Evolutionary conservation across 2,888 invertebrate species (phyloP).

Genomic region (Scaptomyza polygonia): DNA sequence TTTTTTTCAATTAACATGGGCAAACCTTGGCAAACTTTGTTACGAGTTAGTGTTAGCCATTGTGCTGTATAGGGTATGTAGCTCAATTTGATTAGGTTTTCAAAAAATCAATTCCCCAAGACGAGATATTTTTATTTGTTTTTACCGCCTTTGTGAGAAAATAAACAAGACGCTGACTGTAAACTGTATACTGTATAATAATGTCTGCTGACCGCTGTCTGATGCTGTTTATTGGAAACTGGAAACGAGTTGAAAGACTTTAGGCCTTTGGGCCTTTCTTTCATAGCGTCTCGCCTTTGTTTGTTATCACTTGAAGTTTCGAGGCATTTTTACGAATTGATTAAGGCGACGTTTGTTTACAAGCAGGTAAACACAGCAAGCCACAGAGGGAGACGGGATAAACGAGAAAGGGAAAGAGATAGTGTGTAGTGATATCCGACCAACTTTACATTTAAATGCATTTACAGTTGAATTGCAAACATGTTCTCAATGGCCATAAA

Average conservation of each 20-base stretch:
- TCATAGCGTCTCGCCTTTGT: constrained; percentile 74
- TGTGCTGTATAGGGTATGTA: constrained; percentile 31
- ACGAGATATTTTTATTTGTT: constrained; percentile 56
- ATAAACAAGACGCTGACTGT: constrained; percentile 55
- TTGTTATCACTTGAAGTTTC: constrained; percentile 73
- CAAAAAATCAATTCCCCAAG: constrained; percentile 72
- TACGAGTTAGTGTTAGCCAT: neutral
- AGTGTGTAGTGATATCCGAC: constrained; percentile 6
- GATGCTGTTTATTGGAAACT: constrained; percentile 48
- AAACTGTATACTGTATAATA: constrained; percentile 2
- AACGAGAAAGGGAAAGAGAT: neutral
- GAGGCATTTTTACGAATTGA: constrained; percentile 71
- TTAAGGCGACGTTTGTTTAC: constrained; percentile 76
- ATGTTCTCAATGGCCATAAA: constrained; percentile 52
- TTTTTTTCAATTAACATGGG: no score
- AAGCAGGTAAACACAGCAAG: constrained; percentile 73
- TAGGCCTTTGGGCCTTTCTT: constrained; percentile 54
- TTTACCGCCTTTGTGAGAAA: constrained; percentile 77
- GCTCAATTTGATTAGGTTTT: constrained; percentile 74
- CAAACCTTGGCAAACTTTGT: neutral
- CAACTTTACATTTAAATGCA: constrained; percentile 65
- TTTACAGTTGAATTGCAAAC: constrained; percentile 73
- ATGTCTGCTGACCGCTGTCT: constrained; percentile 18
- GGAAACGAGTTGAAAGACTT: constrained; percentile 22
- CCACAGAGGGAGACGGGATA: neutral